These are phyloP conservation scores for Pterocles burchelli DNA, from an alignment of 2,113 vertebrate species.

Conservation along the genomic window DNA sequence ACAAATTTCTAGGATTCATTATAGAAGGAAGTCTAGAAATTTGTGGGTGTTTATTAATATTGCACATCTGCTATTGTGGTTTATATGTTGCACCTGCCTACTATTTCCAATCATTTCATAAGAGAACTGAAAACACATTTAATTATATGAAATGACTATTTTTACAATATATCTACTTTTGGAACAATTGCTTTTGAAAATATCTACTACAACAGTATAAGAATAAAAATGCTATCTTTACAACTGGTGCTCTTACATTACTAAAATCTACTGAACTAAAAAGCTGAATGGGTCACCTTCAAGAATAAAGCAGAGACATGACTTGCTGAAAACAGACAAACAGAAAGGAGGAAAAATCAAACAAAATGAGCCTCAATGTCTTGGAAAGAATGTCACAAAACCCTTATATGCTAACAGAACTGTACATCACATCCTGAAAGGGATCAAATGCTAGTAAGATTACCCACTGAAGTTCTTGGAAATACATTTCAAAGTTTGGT, in stretches of 20 bases:
- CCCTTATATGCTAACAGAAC: neutral
- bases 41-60: neutral
- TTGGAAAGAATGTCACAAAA: neutral
- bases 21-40: neutral
- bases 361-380: neutral
- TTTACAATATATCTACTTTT: neutral
- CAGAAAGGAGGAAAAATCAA: neutral
- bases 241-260: neutral
- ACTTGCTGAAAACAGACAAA: neutral
- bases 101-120: neutral
- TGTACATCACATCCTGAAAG: neutral
- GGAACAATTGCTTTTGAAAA: constrained; percentile 6
- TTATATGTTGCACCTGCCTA: neutral
- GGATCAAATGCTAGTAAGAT: neutral
- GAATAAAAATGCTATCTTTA: neutral
- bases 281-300: neutral
- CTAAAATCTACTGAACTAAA: neutral
- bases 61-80: neutral
- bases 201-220: neutral
- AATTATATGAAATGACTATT: neutral
- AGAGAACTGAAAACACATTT: neutral
- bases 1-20: neutral
- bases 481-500: neutral
- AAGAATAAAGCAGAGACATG: neutral
- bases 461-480: neutral